Evolutionary conservation across 2,888 invertebrate species (phyloP), one percentile per base, ranked within the genome.

Genomic region (Plagodis dolabraria): DNA sequence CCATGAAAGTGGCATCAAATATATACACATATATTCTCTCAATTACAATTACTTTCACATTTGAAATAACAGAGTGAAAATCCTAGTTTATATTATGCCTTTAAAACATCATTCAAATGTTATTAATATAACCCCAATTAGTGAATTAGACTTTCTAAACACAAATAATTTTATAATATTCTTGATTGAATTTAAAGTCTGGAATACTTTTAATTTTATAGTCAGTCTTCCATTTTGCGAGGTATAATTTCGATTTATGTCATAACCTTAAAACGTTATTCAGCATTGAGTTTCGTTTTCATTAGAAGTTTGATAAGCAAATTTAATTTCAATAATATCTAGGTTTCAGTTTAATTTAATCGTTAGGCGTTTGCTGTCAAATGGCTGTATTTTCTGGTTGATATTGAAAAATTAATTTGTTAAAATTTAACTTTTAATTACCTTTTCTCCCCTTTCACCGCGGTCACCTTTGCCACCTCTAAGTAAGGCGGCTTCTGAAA

Each of bases 401-500:
- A 0, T 38, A 8, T 1, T 38, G 7, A 38, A 38, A 8, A 44
- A 12, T 12, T 7, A 9, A 9, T 33, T 45, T 8, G 9, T 45
- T 4, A 5, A 44, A 44, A 1, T 38, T 8, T 43, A 22, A 22
- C 22, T 22, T 47, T 70, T 80, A 79, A 80, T 85, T 88, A 92
- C 92, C 90, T 92, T 92, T 69, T 89, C 91, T 53, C 91, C 92
- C 61, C 75, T 69, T 35, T 82, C 85, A 10, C 87, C 86, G 10
- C 59, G 69, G 11, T 89, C 89, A 44, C 87, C 88, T 72, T 84
- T 89, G 46, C 70, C 72, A 40, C 75, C 81, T 67, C 81, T 86
- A 56, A 72, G 51, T 59, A 86, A 78, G 57, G 83, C 83, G 47
- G 83, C 72, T 63, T 86, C 92, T 92, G 82, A 58, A 73, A 82